Conservation (phyloP, 2,113 vertebrate species). For the Mugil cephalus region DNA sequence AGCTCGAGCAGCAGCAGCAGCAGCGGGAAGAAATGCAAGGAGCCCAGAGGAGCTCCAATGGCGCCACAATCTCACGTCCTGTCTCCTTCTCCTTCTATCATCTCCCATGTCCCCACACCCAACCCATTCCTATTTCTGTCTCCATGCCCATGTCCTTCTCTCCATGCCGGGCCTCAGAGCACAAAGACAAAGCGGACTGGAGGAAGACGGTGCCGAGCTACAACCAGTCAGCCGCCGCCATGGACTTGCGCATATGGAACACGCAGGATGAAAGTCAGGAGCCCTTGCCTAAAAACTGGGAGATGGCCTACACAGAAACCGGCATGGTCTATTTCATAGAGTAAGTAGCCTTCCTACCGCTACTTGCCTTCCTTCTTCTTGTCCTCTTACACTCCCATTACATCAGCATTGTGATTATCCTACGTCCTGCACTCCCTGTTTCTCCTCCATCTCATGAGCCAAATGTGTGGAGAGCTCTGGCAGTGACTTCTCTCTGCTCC, state of each 20-base stretch:
- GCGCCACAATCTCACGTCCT: conserved; percentile 67
- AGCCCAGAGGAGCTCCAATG: conserved; percentile 72
- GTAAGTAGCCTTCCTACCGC: conserved; percentile 85
- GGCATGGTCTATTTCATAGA: conserved; percentile 99
- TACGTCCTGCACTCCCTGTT: conserved; percentile 7
- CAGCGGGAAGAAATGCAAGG: conserved; percentile 69
- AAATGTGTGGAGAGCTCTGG: conserved; percentile 29
- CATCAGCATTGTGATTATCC: conserved; percentile 24
- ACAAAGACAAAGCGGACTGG: conserved; percentile 92
- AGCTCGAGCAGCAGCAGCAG: conserved; percentile 41
- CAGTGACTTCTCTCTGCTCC: conserved; percentile 9
- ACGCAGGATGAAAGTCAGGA: conserved; percentile 93
- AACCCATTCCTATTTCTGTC: conserved; percentile 62
- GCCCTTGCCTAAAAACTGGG: conserved; percentile 94
- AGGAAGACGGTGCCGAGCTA: conserved; percentile 95
- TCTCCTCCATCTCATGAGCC: conserved; percentile 2
- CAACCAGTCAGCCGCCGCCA: conserved; percentile 89
- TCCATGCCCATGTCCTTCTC: conserved; percentile 67
- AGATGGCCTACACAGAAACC: conserved; percentile 98
- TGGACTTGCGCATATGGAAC: conserved; percentile 90
- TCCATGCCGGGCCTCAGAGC: conserved; percentile 84
- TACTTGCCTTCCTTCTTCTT: conserved; percentile 21
- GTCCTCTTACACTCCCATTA: conserved; percentile 32
- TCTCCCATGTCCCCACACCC: conserved; percentile 63
- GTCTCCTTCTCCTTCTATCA: conserved; percentile 71